These are phyloP conservation scores for Palythoa heliodiscus DNA, from an alignment of 92 coral and sea anemone species.

Conservation along the genomic window DNA sequence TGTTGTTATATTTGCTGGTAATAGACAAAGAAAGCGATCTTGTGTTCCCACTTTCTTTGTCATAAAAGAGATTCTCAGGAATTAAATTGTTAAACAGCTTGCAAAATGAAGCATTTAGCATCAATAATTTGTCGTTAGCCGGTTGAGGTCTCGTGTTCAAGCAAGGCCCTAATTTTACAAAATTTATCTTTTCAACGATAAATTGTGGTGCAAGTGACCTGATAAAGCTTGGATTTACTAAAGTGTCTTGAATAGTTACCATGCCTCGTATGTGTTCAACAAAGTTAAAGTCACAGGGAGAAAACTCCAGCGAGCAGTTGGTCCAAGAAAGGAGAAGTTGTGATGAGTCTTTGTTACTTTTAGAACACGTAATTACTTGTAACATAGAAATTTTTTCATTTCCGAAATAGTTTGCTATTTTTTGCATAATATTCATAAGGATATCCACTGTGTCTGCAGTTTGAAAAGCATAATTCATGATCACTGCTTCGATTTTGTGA, in stretches of 20 bases:
- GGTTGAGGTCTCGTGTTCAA: conserved; percentile 42
- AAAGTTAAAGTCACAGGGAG: conserved; percentile 39
- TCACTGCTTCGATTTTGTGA: conserved; percentile 15
- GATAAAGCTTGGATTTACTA: conserved; percentile 42
- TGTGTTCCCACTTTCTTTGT: conserved; percentile 52
- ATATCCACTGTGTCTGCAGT: conserved; percentile 11
- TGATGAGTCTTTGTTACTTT: not conserved
- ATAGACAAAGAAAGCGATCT: conserved; percentile 24
- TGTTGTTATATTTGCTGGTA: conserved; percentile 12
- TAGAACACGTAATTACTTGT: not conserved
- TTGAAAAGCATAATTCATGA: conserved; percentile 3
- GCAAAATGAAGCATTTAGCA: conserved; percentile 34
- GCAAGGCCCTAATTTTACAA: conserved; percentile 45
- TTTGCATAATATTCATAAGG: not conserved
- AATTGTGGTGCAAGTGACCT: conserved; percentile 46
- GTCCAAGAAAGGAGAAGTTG: conserved; percentile 40
- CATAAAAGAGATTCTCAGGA: conserved; percentile 49
- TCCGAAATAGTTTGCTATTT: conserved; percentile 19
- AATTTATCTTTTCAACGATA: conserved; percentile 26
- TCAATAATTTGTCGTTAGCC: not conserved
- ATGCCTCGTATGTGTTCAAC: conserved; percentile 24
- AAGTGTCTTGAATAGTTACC: conserved; percentile 18
- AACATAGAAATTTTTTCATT: conserved; percentile 1
- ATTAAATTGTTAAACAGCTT: conserved; percentile 17
- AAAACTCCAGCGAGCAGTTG: conserved; percentile 47